Evolutionary conservation across 2,888 invertebrate species (phyloP).

Genomic region (Kuschelorhynchus macadamiae): DNA sequence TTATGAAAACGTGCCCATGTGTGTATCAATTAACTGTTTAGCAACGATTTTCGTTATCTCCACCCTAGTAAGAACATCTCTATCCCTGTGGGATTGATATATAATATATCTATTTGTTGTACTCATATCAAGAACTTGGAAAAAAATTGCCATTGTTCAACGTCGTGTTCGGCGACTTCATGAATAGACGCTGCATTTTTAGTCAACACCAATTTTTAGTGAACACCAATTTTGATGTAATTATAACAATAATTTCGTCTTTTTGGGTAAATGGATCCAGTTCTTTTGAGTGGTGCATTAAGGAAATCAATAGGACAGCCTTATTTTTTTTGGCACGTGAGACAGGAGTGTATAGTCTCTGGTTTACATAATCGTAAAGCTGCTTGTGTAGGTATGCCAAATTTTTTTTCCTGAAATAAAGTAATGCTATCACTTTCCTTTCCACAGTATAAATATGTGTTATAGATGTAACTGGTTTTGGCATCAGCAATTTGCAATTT

Average conservation of each 20-base stretch:
- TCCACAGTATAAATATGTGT: conserved; percentile 10
- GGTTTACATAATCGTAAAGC: neutral
- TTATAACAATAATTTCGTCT: too few species aligned
- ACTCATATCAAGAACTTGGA: conserved; percentile 1
- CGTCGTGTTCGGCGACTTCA: too few species aligned
- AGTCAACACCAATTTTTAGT: too few species aligned
- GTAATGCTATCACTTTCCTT: neutral
- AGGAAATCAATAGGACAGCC: neutral
- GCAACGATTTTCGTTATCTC: neutral
- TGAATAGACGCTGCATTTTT: too few species aligned
- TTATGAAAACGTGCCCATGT: neutral
- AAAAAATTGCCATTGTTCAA: too few species aligned
- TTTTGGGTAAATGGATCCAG: too few species aligned
- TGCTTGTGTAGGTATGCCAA: neutral
- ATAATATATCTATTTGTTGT: neutral
- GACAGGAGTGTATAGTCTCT: too few species aligned
- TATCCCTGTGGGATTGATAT: neutral
- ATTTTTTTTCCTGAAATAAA: too few species aligned
- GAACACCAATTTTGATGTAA: too few species aligned
- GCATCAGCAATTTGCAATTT: conserved; percentile 19
- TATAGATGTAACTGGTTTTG: conserved; percentile 4
- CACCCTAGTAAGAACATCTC: neutral
- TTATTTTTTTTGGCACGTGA: too few species aligned
- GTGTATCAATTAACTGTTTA: neutral
- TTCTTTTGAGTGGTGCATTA: too few species aligned